Evolutionary conservation across 2,888 invertebrate genomes (phyloP), one percentile per base, ranked within the genome.

Genomic region (Cheilosia scutellata): DNA sequence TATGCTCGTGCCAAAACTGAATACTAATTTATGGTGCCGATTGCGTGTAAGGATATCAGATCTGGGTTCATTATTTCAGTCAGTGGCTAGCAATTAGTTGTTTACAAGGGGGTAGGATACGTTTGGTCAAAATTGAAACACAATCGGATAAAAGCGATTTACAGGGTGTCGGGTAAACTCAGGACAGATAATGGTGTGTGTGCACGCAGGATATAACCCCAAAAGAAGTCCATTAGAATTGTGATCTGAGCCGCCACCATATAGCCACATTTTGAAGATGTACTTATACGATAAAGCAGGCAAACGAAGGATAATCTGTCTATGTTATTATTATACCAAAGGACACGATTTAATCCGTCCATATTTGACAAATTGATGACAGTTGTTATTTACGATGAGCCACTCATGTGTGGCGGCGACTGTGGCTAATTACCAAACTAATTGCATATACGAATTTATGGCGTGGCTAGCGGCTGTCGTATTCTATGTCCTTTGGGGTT

Each of bases 291-390:
- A 66, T 20, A 11, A 4, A 11, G 13, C n/a, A n/a, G 11, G 13
- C 7, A 27, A 9, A 9, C 31, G 11, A 37, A 66, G 7, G 37
- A 42, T 60, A 5, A 16, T 6, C n/a, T 11, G 51, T 60, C 31
- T 40, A 4, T 33, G 33, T 20, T n/a, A 29, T 9, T 27, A 20
- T 20, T 20, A 20, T 20, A 11, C 16, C n/a, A 62, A 7, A 37
- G 42, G 44, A 2, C 25, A 20, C 20, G 49, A 25, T 75, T 70
- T 13, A 68, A 47, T 82, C 57, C 55, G 37, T 71, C 76, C 65
- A 51, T 55, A 66, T 77, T 82, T 82, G 82, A 71, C 65, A 71
- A 82, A 76, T 82, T 65, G 65, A 76, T 71, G 71, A 71, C 63
- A 65, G 37, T 63, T 60, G 44, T 37, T 37, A 76, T 82, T 29